Evolutionary conservation across 2,888 invertebrate species (phyloP).

Genomic region (Thera obeliscata): DNA sequence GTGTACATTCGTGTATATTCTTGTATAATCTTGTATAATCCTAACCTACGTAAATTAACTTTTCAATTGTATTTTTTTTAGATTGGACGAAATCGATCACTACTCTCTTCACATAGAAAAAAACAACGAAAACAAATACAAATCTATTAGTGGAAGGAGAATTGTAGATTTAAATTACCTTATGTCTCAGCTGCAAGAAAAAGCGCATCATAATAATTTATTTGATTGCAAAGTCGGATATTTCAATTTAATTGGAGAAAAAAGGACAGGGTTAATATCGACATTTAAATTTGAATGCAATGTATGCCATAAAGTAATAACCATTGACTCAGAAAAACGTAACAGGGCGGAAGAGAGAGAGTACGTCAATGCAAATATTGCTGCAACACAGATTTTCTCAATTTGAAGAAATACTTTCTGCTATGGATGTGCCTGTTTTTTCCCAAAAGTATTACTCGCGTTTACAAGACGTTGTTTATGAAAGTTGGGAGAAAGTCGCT

Average conservation of each 20-base stretch:
- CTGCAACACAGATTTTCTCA: slow-evolving; percentile 2
- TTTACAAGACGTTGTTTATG: not conserved
- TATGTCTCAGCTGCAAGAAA: not conserved
- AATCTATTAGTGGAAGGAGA: no score
- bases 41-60: no score
- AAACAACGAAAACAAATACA: no score
- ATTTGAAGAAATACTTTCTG: slow-evolving; percentile 1
- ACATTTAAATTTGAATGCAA: slow-evolving; percentile 2
- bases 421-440: slow-evolving; percentile 2
- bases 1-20: no score
- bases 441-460: not conserved
- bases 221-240: slow-evolving; percentile 1
- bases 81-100: no score
- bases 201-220: slow-evolving; percentile 1
- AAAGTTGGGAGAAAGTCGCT: not conserved
- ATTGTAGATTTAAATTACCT: not conserved
- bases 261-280: not conserved
- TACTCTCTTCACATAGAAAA: no score
- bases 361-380: not conserved
- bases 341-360: not conserved
- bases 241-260: not conserved
- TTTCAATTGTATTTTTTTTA: no score
- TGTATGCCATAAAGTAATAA: not conserved
- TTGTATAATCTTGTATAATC: no score
- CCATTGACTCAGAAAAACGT: not conserved